Percentiles rank a stretch among this genome's conserved stretches.
Conservation (phyloP, 1,140 invertebrate genomes). For the Drosophila malerkotliana region DNA sequence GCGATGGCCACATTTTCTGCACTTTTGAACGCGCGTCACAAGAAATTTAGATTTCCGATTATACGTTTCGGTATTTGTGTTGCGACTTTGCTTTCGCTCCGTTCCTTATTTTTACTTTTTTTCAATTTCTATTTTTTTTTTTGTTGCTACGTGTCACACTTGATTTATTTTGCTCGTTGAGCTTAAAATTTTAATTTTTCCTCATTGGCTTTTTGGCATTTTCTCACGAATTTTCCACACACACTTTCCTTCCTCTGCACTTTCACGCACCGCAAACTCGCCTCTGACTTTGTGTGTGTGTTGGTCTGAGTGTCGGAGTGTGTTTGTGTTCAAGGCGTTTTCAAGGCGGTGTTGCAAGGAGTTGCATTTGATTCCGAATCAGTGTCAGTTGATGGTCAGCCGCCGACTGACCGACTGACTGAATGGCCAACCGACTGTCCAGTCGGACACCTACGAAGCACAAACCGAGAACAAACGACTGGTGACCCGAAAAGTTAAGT, state of each 20-base stretch:
- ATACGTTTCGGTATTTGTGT: conserved; percentile 31
- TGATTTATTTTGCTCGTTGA: conserved; percentile 68
- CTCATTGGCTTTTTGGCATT: conserved; percentile 47
- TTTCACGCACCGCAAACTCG: conserved; percentile 2
- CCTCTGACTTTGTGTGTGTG: background rate
- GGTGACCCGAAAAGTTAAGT: conserved; percentile 2
- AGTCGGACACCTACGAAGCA: conserved; percentile 9
- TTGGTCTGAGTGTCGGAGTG: background rate
- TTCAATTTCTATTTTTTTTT: conserved; percentile 32
- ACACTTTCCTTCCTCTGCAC: conserved; percentile 29
- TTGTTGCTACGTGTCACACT: conserved; percentile 53
- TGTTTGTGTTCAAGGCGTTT: conserved; percentile 2
- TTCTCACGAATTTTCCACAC: conserved; percentile 44
- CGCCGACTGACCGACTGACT: conserved; percentile 19
- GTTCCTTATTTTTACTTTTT: conserved; percentile 16
- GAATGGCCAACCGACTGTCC: conserved; percentile 22
- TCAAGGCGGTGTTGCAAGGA: conserved; percentile 10
- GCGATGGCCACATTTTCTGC: conserved; percentile 68
- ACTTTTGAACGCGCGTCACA: conserved; percentile 78
- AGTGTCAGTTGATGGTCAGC: conserved; percentile 23
- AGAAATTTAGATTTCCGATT: conserved; percentile 58
- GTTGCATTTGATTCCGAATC: conserved; percentile 14
- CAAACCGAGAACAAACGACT: conserved; percentile 2
- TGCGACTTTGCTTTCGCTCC: conserved; percentile 10
- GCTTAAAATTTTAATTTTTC: conserved; percentile 58